phyloP scores from a whole-genome alignment of 35 echinoderm and acorn worm species.

The Heliocidaris tuberculata region DNA sequence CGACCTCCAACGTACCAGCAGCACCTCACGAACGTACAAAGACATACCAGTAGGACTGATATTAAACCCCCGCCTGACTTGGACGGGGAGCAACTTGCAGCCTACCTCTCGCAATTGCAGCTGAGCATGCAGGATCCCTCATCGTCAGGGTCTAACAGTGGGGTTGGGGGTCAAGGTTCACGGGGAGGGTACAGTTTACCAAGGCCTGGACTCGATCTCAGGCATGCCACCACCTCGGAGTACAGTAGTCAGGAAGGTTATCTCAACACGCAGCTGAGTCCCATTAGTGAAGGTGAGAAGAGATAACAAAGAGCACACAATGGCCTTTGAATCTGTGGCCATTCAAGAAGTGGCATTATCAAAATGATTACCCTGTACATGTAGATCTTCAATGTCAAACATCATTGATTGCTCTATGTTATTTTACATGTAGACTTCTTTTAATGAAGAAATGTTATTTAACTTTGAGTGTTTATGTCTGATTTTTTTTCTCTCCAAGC shows the following conservation, averaged over 20 bases:
- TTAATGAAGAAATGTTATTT: too few species aligned
- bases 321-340: too few species aligned
- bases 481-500: too few species aligned
- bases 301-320: background rate
- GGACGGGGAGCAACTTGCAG: slow-evolving; percentile 69
- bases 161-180: slow-evolving; percentile 43
- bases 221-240: slow-evolving; percentile 39
- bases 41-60: slow-evolving; percentile 43
- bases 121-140: slow-evolving; percentile 31
- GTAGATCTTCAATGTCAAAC: too few species aligned
- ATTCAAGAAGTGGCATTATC: too few species aligned
- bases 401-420: too few species aligned
- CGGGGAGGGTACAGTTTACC: slow-evolving; percentile 12
- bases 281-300: slow-evolving; percentile 69
- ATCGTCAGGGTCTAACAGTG: background rate
- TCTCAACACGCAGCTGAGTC: slow-evolving; percentile 63
- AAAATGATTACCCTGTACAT: too few species aligned
- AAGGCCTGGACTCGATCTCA: slow-evolving; percentile 51
- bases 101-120: slow-evolving; percentile 54
- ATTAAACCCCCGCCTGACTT: slow-evolving; percentile 4
- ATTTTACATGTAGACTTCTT: too few species aligned
- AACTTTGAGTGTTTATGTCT: too few species aligned
- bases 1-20: slow-evolving; percentile 70
- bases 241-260: slow-evolving; percentile 52
- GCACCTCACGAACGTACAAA: slow-evolving; percentile 56